These are phyloP conservation scores for Nymphalis io DNA, from an alignment of 1,140 invertebrate species.

Conservation along the genomic window DNA sequence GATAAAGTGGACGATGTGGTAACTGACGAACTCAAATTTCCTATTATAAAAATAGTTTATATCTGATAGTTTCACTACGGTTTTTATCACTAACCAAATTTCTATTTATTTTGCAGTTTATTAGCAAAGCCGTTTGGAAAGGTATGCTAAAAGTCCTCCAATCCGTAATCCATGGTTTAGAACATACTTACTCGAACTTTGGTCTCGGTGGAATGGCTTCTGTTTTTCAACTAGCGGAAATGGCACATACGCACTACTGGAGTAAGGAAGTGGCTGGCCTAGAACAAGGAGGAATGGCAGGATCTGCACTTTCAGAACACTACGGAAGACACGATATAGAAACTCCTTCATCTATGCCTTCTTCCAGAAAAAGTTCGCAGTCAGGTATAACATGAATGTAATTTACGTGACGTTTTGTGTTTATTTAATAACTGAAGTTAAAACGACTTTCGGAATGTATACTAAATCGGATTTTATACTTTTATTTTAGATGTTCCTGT, in stretches of 20 bases:
- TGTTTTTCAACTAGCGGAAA: constrained; percentile 97
- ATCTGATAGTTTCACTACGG: not conserved
- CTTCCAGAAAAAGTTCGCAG: constrained; percentile 77
- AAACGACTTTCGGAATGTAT: not conserved
- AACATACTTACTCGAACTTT: constrained; percentile 95
- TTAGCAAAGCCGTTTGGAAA: constrained; percentile 95
- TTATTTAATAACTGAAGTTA: not conserved
- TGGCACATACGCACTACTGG: constrained; percentile 99
- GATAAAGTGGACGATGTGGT: constrained; percentile 99
- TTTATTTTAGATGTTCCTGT: constrained; percentile 66
- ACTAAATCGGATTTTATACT: not conserved
- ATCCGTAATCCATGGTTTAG: constrained; percentile 93
- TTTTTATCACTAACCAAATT: not conserved
- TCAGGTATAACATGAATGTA: constrained; percentile 58
- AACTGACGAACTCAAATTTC: constrained; percentile 67
- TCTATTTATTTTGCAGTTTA: constrained; percentile 83
- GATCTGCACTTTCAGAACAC: constrained; percentile 52
- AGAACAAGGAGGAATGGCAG: constrained; percentile 80
- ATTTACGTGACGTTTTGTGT: too few relatives aligned
- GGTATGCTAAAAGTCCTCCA: constrained; percentile 96
- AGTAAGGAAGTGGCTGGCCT: constrained; percentile 88
- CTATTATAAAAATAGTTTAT: not conserved
- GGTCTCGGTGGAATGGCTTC: constrained; percentile 98
- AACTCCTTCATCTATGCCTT: constrained; percentile 71
- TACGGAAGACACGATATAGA: constrained; percentile 59